Base-by-base conservation (phyloP, 2,888 invertebrate species). In the Alsophila aescularia region DNA sequence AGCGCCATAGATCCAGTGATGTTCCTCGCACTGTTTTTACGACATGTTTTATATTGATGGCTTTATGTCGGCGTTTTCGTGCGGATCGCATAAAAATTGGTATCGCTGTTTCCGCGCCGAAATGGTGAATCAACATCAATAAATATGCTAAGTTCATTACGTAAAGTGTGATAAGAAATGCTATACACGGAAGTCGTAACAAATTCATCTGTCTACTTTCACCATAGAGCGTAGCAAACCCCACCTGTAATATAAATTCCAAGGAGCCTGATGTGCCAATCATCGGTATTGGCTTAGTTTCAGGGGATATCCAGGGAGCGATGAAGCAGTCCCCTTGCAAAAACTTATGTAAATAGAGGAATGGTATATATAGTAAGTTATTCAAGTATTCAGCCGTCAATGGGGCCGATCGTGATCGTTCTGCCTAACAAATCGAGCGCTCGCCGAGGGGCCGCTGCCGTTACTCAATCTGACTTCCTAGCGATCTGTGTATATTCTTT, bases 31-130 rank as follows among this genome's bases (percentile, higher is more conserved):
- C 64, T 69, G 66, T 69, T 69, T 85, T 83, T 85, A 82, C 74
- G 79, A 77, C 75, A 68, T 73, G 72, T 75, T 77, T 80, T 76
- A 81, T 79, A 83, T 81, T 79, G 78, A 81, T 81, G 70, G 72
- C 67, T 77, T 78, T 79, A 54, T 61, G 48, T 45, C 36, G 39
- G 18, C 50, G 45, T 52, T 57, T 59, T 58, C 56, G 32, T 32
- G 51, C 14, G 57, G 52, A 44, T 60, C 44, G 35, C 51, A 50
- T 53, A 55, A 55, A 58, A 58, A 41, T 52, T 42, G 41, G 32
- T 45, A 55, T 40, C 47, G 52, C 51, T 50, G 31, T 53, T 48
- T 52, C 49, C 39, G 41, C 45, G 15, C 18, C 35, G 37, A 37
- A 58, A 64, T 58, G 43, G 51, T 44, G 56, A 66, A 58, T 58